Conservation (phyloP, 2,888 invertebrate genomes). For the Diadegma fenestrale region DNA sequence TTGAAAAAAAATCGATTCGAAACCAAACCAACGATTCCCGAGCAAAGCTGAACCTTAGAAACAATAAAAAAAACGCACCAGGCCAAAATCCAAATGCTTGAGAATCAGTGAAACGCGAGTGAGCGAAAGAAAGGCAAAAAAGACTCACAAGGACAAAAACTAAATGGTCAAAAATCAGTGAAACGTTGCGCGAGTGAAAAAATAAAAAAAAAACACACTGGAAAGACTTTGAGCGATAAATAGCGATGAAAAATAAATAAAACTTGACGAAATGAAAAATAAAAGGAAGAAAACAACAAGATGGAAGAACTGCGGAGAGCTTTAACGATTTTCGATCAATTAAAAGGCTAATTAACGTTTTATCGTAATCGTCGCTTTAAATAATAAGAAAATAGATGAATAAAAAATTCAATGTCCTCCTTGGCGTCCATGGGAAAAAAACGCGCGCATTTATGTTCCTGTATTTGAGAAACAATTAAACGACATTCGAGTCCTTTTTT, state of each 20-base stretch:
- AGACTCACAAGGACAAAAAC: not conserved
- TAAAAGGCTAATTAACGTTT: not conserved
- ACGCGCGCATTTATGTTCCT: constrained; percentile 13
- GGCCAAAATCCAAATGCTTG: not conserved
- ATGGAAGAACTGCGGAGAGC: not conserved
- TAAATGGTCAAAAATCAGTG: not conserved
- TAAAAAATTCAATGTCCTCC: constrained; percentile 4
- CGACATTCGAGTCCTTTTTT: not conserved
- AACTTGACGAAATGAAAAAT: not conserved
- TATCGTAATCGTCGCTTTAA: not conserved
- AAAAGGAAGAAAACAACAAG: not conserved
- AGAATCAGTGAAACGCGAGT: not conserved
- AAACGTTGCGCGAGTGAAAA: not conserved
- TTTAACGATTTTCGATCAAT: not conserved
- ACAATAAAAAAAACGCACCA: not conserved
- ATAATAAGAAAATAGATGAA: not conserved
- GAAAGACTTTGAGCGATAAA: not conserved
- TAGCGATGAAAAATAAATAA: not conserved
- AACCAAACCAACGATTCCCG: not conserved
- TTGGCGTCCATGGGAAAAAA: not conserved
- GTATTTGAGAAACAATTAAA: constrained; percentile 1
- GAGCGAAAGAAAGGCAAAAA: too few relatives aligned
- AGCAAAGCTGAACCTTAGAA: not conserved
- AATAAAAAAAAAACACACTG: not conserved
- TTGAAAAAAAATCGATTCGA: not conserved